phyloP scores from a whole-genome alignment of 2,797 vertebrate species.

The Chromis chromis region DNA sequence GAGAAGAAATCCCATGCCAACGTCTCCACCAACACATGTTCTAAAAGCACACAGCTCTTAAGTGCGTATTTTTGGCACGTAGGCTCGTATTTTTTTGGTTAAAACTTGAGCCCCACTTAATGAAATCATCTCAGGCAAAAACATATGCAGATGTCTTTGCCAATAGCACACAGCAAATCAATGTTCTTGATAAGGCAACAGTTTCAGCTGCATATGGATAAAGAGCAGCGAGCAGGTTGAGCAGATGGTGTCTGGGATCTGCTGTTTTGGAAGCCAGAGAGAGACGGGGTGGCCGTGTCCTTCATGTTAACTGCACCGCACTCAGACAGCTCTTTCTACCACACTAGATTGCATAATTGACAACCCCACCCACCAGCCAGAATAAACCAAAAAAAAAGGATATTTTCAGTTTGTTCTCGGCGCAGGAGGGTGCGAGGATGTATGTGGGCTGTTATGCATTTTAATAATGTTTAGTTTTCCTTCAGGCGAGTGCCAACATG shows the following conservation, averaged over 20 bases:
- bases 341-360: not conserved
- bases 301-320: conserved; percentile 27
- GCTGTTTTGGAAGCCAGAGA: conserved; percentile 46
- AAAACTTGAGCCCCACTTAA: not conserved
- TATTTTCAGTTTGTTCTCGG: not conserved
- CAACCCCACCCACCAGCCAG: not conserved
- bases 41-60: not conserved
- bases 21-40: not conserved
- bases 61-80: not conserved
- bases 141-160: not conserved
- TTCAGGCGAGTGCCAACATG: not conserved
- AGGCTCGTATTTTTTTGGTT: not conserved
- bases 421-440: not conserved
- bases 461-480: not conserved
- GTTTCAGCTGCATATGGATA: conserved; percentile 41
- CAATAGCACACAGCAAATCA: conserved; percentile 31
- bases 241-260: conserved; percentile 63
- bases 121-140: conserved; percentile 2
- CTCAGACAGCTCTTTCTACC: conserved; percentile 13
- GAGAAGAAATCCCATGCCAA: not conserved
- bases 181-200: conserved; percentile 28
- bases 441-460: not conserved
- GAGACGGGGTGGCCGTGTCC: conserved; percentile 31
- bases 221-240: conserved; percentile 48
- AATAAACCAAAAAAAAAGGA: not conserved